phyloP scores from a whole-genome alignment of 2,888 invertebrate species.

The Deilephila porcellus region DNA sequence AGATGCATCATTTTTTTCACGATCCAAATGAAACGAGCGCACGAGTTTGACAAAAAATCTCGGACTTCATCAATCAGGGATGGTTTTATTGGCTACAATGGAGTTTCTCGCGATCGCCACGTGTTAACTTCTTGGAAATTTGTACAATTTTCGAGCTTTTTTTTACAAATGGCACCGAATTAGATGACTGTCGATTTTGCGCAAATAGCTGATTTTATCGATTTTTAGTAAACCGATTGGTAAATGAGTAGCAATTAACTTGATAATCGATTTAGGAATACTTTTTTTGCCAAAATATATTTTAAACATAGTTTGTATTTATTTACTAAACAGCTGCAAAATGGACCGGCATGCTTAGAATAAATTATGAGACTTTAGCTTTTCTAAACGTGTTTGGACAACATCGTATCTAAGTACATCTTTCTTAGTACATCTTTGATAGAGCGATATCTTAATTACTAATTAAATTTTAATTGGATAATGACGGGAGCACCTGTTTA shows the following conservation, averaged over 20 bases:
- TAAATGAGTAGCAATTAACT: conserved; percentile 15
- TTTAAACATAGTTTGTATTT: too few relatives aligned
- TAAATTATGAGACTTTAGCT: neutral
- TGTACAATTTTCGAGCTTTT: conserved; percentile 63
- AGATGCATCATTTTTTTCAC: conserved; percentile 69
- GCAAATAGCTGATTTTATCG: conserved; percentile 34
- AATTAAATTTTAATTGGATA: conserved; percentile 2
- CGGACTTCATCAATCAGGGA: conserved; percentile 80
- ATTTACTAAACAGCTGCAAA: neutral
- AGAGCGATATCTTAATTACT: neutral
- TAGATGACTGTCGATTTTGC: conserved; percentile 42
- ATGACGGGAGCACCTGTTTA: neutral
- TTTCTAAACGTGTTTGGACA: conserved; percentile 7
- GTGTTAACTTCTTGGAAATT: conserved; percentile 75
- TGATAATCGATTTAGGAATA: neutral
- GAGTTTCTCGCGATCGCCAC: conserved; percentile 67
- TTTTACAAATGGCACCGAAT: conserved; percentile 71
- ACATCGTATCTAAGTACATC: conserved; percentile 37
- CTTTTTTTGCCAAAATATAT: too few relatives aligned
- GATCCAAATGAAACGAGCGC: conserved; percentile 69
- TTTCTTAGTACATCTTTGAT: neutral
- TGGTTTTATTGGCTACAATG: conserved; percentile 79
- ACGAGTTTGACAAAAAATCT: conserved; percentile 72
- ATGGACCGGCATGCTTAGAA: neutral
- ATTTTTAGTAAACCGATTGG: conserved; percentile 19